Evolutionary conservation across 2,797 vertebrate genomes (phyloP).

Genomic region (Masticophis lateralis): DNA sequence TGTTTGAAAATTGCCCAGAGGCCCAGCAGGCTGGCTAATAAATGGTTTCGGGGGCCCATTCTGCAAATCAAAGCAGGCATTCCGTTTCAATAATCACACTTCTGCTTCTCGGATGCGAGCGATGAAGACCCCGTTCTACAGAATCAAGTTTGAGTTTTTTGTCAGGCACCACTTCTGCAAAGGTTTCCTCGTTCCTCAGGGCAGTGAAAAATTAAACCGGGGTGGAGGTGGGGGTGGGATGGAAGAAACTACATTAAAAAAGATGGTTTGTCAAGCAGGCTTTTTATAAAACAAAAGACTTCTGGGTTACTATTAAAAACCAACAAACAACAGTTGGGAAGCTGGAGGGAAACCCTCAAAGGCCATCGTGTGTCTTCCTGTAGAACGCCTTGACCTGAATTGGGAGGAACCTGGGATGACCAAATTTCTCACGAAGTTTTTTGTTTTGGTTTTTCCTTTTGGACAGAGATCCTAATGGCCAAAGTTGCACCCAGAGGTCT

Average conservation of each 20-base stretch:
- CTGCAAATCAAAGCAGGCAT: background rate
- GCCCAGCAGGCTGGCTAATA: background rate
- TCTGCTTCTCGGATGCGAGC: background rate
- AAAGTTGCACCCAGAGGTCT: background rate
- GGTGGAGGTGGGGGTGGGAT: too few species aligned
- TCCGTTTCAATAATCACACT: background rate
- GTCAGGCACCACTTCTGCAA: background rate
- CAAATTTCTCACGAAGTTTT: background rate
- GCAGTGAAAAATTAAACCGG: background rate
- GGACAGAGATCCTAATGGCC: background rate
- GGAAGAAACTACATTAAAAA: background rate
- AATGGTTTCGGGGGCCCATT: background rate
- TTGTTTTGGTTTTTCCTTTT: background rate
- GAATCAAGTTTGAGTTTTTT: background rate
- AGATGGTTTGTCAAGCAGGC: background rate
- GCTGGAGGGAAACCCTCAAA: rapidly evolving
- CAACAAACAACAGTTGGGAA: background rate
- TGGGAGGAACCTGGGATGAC: background rate
- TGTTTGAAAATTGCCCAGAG: background rate
- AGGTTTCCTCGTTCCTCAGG: background rate
- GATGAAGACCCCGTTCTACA: background rate
- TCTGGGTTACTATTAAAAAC: background rate
- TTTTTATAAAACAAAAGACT: background rate
- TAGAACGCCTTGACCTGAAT: background rate
- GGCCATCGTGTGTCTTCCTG: background rate